Evolutionary conservation across 1,140 invertebrate species (phyloP).

Genomic region (Calephelis virginiensis): DNA sequence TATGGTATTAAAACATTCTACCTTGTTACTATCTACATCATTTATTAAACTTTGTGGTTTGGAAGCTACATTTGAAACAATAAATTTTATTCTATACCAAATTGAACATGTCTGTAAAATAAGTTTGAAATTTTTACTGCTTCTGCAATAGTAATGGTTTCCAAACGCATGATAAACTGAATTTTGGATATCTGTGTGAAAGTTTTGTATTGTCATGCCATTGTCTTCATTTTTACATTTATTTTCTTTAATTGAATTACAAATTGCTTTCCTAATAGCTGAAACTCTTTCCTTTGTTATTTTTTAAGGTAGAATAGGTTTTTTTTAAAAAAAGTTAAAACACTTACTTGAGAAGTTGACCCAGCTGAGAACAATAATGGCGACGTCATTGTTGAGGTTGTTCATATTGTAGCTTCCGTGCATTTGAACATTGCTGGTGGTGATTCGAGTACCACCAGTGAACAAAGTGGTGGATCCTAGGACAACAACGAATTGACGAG

Average conservation of each 20-base stretch:
- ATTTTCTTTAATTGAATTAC: not conserved
- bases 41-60: not conserved
- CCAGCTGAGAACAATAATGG: constrained; percentile 14
- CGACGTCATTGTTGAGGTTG: constrained; percentile 25
- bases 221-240: not conserved
- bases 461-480: constrained; percentile 24
- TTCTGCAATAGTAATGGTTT: too few species aligned
- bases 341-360: constrained; percentile 3
- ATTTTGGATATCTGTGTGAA: not conserved
- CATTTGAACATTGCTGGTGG: constrained; percentile 14
- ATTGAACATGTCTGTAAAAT: too few species aligned
- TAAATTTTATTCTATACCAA: not conserved
- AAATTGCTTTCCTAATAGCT: constrained; percentile 2
- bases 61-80: not conserved
- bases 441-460: constrained; percentile 18
- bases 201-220: not conserved
- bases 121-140: too few species aligned
- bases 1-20: not conserved
- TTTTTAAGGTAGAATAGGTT: not conserved
- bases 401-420: too few species aligned
- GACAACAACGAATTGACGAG: constrained; percentile 13
- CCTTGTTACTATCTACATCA: not conserved
- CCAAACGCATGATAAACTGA: too few species aligned
- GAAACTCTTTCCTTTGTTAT: not conserved
- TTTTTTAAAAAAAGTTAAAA: too few species aligned